These are phyloP conservation scores for Drosophila teissieri DNA, from an alignment of 1,140 invertebrate genomes.

Conservation along the genomic window DNA sequence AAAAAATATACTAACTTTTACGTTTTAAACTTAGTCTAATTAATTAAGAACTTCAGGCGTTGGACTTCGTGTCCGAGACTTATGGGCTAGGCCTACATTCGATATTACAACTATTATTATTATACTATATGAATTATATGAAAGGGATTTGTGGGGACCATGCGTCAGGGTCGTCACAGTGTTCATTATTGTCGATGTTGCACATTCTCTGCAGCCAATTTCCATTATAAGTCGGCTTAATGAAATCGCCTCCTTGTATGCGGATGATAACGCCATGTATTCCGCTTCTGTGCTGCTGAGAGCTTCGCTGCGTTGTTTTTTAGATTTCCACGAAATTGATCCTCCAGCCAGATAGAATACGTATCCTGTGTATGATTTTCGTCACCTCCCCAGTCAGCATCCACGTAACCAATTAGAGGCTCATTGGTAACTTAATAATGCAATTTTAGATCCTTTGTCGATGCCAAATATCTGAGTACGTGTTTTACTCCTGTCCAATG, in stretches of 20 bases:
- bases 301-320: constrained; percentile 7
- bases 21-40: too few species aligned
- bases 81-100: too few species aligned
- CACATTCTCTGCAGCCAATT: background rate
- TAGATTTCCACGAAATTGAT: constrained; percentile 10
- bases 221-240: background rate
- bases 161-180: too few species aligned
- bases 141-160: too few species aligned
- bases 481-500: constrained; percentile 10
- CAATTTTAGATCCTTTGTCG: background rate
- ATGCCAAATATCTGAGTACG: constrained; percentile 5
- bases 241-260: background rate
- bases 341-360: too few species aligned
- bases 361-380: constrained; percentile 2
- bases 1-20: too few species aligned
- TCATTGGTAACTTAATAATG: background rate
- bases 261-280: too few species aligned
- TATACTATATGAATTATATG: too few species aligned
- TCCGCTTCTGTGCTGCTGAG: constrained; percentile 6
- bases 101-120: too few species aligned
- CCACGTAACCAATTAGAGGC: background rate
- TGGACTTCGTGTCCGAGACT: too few species aligned
- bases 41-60: too few species aligned
- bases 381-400: constrained; percentile 13
- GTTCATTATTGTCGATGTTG: background rate